A percentile compares a stretch with the other conserved stretches of the same genome.
phyloP scores from a whole-genome alignment of 2,113 vertebrate genomes.

The Hypanus sabinus region DNA sequence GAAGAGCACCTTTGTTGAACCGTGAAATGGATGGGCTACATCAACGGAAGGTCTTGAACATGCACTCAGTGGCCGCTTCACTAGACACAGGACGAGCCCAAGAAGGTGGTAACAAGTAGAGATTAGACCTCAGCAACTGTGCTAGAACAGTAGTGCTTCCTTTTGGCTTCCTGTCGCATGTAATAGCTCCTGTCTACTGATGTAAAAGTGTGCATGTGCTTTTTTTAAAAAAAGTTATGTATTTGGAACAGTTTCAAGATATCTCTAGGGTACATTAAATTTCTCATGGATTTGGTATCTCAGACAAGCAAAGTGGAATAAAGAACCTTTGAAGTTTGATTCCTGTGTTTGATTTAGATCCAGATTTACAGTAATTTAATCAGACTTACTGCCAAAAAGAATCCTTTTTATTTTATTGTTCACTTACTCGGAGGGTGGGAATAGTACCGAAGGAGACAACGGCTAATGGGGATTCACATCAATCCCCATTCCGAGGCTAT shows the following conservation, averaged over 20 bases:
- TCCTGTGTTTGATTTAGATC: slow-evolving; percentile 22
- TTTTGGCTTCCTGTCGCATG: slow-evolving; percentile 43
- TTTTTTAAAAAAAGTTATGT: background rate
- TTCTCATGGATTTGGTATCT: slow-evolving; percentile 23
- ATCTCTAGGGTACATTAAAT: background rate
- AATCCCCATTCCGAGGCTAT: background rate
- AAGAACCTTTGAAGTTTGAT: slow-evolving; percentile 25
- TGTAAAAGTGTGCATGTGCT: slow-evolving; percentile 44
- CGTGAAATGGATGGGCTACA: too few species aligned
- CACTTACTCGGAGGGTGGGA: background rate
- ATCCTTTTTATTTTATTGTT: slow-evolving; percentile 19
- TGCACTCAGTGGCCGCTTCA: too few species aligned
- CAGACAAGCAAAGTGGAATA: slow-evolving; percentile 13
- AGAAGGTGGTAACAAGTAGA: too few species aligned
- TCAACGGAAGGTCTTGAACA: too few species aligned
- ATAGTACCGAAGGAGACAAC: background rate
- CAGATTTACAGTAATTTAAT: slow-evolving; percentile 23
- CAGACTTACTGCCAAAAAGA: slow-evolving; percentile 3
- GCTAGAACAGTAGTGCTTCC: slow-evolving; percentile 40
- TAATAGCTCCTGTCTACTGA: slow-evolving; percentile 49
- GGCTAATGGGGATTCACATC: background rate
- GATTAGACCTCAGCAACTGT: background rate
- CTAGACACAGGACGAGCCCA: too few species aligned
- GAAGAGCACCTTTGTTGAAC: too few species aligned
- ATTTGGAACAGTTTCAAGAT: slow-evolving; percentile 18